A percentile compares a stretch with the other conserved stretches of the same genome.
phyloP scores from a whole-genome alignment of 2,113 vertebrate species.

The Hyaena hyaena region DNA sequence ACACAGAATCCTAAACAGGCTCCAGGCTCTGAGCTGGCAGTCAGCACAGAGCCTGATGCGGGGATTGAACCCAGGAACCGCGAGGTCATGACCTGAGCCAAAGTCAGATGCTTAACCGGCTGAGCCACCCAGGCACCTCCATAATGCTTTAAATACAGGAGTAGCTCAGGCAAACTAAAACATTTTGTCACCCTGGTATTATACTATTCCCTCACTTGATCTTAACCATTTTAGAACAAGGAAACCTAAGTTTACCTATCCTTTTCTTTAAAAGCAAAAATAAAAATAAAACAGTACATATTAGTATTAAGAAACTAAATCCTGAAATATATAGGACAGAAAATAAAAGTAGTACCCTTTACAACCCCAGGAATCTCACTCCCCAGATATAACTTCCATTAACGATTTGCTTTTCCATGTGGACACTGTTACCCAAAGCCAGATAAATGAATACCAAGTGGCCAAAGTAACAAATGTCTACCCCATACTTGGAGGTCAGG shows the following conservation, averaged over 20 bases:
- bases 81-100: no score
- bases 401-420: not conserved
- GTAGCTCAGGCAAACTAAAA: not conserved
- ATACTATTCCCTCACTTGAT: not conserved
- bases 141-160: not conserved
- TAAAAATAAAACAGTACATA: not conserved
- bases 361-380: not conserved
- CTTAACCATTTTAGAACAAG: conserved; percentile 13
- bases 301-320: not conserved
- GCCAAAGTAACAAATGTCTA: not conserved
- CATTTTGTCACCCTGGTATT: not conserved
- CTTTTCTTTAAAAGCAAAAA: conserved; percentile 39
- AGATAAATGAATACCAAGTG: not conserved
- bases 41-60: no score
- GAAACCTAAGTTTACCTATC: not conserved
- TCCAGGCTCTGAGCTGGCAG: no score
- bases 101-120: no score
- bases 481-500: not conserved
- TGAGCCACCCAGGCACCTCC: no score
- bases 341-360: not conserved
- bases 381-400: not conserved
- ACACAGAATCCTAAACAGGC: no score
- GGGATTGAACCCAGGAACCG: no score
- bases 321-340: not conserved
- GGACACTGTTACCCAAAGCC: not conserved